These are phyloP conservation scores for Plusia festucae DNA, from an alignment of 2,888 invertebrate genomes.

Conservation along the genomic window DNA sequence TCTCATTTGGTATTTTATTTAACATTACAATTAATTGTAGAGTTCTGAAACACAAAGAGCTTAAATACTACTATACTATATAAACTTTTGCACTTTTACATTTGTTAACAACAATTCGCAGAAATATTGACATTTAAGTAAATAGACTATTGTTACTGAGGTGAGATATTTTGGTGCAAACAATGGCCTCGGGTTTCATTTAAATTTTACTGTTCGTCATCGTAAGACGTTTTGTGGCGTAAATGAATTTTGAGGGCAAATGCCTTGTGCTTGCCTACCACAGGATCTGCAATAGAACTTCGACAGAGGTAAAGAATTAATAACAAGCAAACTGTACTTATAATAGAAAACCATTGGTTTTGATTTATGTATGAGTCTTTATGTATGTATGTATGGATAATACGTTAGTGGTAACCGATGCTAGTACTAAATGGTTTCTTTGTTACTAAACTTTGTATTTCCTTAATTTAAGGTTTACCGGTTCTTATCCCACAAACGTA, in stretches of 20 bases:
- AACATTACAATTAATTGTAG: background rate
- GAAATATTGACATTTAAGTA: conserved; percentile 36
- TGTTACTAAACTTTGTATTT: conserved; percentile 7
- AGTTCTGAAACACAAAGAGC: background rate
- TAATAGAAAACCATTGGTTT: conserved; percentile 68
- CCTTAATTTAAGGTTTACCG: background rate
- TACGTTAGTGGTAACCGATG: conserved; percentile 3
- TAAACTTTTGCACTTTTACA: conserved; percentile 27
- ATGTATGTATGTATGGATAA: no score
- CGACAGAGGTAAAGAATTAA: conserved; percentile 62
- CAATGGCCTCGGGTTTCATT: conserved; percentile 74
- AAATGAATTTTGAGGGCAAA: conserved; percentile 65
- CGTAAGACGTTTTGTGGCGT: conserved; percentile 73
- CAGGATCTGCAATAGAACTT: conserved; percentile 49
- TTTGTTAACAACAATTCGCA: conserved; percentile 48
- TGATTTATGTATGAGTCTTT: conserved; percentile 23
- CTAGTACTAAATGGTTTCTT: conserved; percentile 2
- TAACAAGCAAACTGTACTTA: conserved; percentile 60
- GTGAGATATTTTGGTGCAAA: conserved; percentile 63
- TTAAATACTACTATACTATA: background rate
- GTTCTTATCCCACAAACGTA: no score
- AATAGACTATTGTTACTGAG: conserved; percentile 74
- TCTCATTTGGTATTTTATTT: no score
- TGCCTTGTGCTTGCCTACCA: conserved; percentile 34
- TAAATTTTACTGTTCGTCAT: conserved; percentile 73